Percentiles rank a stretch among this genome's conserved stretches.
These are phyloP conservation scores for Mugil cephalus DNA, from an alignment of 2,113 vertebrate species.

Conservation along the genomic window DNA sequence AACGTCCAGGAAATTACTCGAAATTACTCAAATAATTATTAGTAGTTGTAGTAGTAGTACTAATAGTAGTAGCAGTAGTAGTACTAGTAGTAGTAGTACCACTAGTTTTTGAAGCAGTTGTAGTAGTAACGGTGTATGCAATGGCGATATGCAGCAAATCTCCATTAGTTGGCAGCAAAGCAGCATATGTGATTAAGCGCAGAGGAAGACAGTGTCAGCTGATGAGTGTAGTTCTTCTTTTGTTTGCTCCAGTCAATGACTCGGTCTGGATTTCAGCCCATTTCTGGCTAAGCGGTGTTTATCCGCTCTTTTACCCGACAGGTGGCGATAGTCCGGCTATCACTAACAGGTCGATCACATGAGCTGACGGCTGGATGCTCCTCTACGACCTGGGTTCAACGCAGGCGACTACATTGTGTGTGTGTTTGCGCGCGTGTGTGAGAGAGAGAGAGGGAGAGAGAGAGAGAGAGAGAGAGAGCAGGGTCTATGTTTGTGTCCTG, in stretches of 20 bases:
- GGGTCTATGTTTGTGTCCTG: neutral
- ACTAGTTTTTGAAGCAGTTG: too few relatives aligned
- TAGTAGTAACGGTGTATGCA: too few relatives aligned
- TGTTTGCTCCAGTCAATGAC: neutral
- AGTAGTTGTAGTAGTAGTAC: too few relatives aligned
- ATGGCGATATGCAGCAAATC: constrained; percentile 14
- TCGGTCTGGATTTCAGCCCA: constrained; percentile 6
- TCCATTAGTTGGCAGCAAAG: constrained; percentile 58
- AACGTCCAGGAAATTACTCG: too few relatives aligned
- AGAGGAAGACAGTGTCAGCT: constrained; percentile 45
- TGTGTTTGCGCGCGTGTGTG: constrained; percentile 5
- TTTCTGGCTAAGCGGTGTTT: constrained; percentile 24
- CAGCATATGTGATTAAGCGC: constrained; percentile 17
- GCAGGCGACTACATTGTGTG: constrained; percentile 34
- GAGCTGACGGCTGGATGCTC: constrained; percentile 33
- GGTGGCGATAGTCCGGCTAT: constrained; percentile 23
- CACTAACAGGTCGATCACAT: constrained; percentile 29
- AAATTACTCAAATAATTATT: too few relatives aligned
- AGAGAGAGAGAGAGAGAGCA: neutral
- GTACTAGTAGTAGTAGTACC: too few relatives aligned
- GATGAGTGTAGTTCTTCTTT: constrained; percentile 1
- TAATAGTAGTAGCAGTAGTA: too few relatives aligned
- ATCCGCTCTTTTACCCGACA: constrained; percentile 23
- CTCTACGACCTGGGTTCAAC: constrained; percentile 21
- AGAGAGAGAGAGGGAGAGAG: constrained; percentile 5